Evolutionary conservation across 2,888 invertebrate species (phyloP).

Genomic region (Noctua pronuba): DNA sequence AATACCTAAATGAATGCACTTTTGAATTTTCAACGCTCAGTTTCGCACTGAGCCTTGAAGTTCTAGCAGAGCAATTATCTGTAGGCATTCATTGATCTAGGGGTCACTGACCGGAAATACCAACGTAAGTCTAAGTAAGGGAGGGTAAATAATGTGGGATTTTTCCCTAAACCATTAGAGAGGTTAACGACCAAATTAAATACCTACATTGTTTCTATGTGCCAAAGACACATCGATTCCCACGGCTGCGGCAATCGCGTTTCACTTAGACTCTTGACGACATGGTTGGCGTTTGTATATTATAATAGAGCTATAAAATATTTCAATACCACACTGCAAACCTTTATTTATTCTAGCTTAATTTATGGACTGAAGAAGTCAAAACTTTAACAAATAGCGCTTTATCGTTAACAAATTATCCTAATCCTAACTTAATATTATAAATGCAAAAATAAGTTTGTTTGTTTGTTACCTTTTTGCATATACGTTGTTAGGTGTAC

Average conservation of each 20-base stretch:
- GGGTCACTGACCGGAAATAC: neutral
- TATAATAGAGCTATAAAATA: slow-evolving; percentile 10
- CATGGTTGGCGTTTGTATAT: neutral
- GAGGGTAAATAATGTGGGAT: neutral
- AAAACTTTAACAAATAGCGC: neutral
- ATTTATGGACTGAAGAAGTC: neutral
- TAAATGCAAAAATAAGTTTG: too few species aligned
- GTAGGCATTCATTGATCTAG: neutral
- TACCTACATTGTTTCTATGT: slow-evolving; percentile 31
- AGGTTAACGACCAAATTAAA: slow-evolving; percentile 27
- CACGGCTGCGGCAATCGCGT: slow-evolving; percentile 32
- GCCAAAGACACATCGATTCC: slow-evolving; percentile 27
- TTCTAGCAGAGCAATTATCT: neutral
- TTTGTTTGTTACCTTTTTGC: too few species aligned
- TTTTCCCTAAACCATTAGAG: neutral
- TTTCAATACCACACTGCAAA: neutral
- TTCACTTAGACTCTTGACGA: slow-evolving; percentile 31
- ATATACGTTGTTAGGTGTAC: too few species aligned
- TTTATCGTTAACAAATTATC: neutral
- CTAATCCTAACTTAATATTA: too few species aligned
- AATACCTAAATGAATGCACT: neutral
- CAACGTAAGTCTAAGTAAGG: neutral
- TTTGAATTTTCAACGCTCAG: neutral
- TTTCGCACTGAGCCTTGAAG: neutral
- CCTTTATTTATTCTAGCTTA: neutral